These are phyloP conservation scores for Littorina saxatilis DNA, from an alignment of 1,140 invertebrate genomes.

Conservation along the genomic window DNA sequence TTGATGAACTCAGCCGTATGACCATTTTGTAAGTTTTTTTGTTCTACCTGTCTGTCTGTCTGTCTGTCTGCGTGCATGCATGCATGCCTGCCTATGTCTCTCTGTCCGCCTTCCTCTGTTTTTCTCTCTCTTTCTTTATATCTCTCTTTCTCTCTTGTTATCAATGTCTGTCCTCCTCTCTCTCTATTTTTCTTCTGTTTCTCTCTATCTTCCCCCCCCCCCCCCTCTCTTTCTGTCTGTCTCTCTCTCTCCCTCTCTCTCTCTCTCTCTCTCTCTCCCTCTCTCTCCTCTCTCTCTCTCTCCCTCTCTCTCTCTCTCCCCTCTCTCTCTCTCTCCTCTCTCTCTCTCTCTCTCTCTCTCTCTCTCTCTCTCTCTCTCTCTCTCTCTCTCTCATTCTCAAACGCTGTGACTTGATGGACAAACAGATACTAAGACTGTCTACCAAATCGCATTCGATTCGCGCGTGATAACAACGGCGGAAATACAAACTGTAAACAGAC, in stretches of 20 bases:
- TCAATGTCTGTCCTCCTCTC: background rate
- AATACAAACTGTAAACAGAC: too few species aligned
- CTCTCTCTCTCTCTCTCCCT: background rate
- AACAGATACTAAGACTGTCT: too few species aligned
- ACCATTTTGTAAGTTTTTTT: too few species aligned
- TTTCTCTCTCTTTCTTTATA: background rate
- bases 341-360: background rate
- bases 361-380: constrained; percentile 3
- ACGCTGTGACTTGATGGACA: too few species aligned
- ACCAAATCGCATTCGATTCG: too few species aligned
- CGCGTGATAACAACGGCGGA: too few species aligned
- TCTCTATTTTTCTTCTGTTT: background rate
- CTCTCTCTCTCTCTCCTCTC: background rate
- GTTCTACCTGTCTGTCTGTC: background rate
- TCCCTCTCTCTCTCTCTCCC: background rate
- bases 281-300: background rate
- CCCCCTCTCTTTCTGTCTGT: background rate
- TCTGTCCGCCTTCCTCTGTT: background rate
- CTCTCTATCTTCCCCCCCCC: background rate
- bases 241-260: constrained; percentile 5
- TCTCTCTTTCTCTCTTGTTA: background rate
- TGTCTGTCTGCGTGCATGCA: background rate
- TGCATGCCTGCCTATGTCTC: background rate
- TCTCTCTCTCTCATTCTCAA: background rate
- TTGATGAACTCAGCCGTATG: too few species aligned